Conservation (phyloP, 2,888 invertebrate species). For the Caenorhabditis parvicauda region DNA sequence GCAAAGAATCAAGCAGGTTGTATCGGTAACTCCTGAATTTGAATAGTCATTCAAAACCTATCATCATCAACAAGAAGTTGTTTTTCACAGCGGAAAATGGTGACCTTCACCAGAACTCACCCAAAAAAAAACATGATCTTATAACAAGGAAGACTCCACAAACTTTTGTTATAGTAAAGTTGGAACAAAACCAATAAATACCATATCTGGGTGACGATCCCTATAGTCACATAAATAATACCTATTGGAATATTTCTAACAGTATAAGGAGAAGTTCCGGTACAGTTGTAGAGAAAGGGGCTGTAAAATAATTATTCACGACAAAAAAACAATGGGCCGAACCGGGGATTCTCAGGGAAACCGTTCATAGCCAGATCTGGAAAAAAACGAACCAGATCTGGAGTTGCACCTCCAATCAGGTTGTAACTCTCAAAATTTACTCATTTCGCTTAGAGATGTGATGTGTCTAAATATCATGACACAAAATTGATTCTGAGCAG, state of each 20-base stretch:
- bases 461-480: too few relatives aligned
- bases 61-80: too few relatives aligned
- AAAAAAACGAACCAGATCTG: too few relatives aligned
- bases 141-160: constrained; percentile 16
- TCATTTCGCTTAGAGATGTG: too few relatives aligned
- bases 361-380: too few relatives aligned
- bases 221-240: constrained; percentile 10
- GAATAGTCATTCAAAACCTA: not conserved
- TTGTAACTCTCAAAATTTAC: too few relatives aligned
- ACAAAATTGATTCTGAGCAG: too few relatives aligned
- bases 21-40: constrained; percentile 16
- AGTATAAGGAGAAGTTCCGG: constrained; percentile 13
- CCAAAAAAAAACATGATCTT: constrained; percentile 23
- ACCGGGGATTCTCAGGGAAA: too few relatives aligned
- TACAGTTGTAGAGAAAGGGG: constrained; percentile 17
- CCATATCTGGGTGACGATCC: constrained; percentile 8
- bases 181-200: constrained; percentile 12
- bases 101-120: not conserved
- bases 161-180: constrained; percentile 5
- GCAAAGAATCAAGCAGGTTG: constrained; percentile 23
- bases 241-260: constrained; percentile 7
- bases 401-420: too few relatives aligned
- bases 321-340: too few relatives aligned
- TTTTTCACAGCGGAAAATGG: not conserved
- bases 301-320: constrained; percentile 9